phyloP scores from a whole-genome alignment of 64 coral and sea anemone species.

The Anthopleura sola region DNA sequence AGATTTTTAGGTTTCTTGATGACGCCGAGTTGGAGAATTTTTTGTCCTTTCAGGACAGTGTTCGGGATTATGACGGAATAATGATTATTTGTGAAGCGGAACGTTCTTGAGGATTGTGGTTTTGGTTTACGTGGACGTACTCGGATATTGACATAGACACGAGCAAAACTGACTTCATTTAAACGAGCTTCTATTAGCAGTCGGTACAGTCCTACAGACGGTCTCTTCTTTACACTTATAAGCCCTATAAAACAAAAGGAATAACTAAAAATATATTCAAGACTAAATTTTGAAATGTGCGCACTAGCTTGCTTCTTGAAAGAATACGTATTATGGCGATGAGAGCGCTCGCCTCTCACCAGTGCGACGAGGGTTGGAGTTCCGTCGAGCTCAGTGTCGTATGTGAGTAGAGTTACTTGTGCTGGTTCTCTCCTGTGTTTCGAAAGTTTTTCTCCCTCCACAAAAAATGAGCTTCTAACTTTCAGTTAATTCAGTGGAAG shows the following conservation, averaged over 20 bases:
- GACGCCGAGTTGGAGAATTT: slow-evolving; percentile 34
- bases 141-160: slow-evolving; percentile 17
- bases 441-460: no score
- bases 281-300: background rate
- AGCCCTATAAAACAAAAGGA: background rate
- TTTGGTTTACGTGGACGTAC: background rate
- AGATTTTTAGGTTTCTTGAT: slow-evolving; percentile 17
- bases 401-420: no score
- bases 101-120: background rate
- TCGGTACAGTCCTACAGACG: slow-evolving; percentile 21
- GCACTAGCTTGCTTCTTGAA: no score
- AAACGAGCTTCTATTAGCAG: slow-evolving; percentile 42
- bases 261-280: background rate
- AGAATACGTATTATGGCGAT: no score
- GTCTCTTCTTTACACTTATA: background rate
- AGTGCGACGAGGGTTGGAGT: no score
- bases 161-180: slow-evolving; percentile 12
- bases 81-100: slow-evolving; percentile 35
- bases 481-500: no score
- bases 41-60: slow-evolving; percentile 43
- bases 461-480: no score
- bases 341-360: no score
- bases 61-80: slow-evolving; percentile 54
- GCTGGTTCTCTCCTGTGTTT: no score
- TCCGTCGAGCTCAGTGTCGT: no score